Conservation (phyloP, 2,113 vertebrate species). For the Crocuta crocuta region DNA sequence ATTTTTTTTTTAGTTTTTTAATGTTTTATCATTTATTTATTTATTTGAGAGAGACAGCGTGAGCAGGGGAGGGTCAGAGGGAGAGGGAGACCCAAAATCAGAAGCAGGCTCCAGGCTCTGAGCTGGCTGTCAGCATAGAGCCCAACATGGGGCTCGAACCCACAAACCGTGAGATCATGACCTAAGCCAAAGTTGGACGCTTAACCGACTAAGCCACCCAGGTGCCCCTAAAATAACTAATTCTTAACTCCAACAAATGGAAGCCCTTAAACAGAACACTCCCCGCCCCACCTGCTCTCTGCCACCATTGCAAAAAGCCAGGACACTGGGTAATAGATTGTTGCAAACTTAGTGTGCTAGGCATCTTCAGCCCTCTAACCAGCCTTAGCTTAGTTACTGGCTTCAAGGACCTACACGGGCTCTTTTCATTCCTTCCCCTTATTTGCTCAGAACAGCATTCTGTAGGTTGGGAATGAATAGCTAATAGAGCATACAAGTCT, state of each 20-base stretch:
- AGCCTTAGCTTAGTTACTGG: background rate
- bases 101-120: too few species aligned
- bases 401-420: background rate
- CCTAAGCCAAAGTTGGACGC: too few species aligned
- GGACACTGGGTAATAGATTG: background rate
- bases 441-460: background rate
- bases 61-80: too few species aligned
- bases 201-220: too few species aligned
- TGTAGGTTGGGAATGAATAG: background rate
- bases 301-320: background rate
- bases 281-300: background rate
- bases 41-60: too few species aligned
- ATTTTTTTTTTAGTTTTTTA: too few species aligned
- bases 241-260: background rate
- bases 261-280: background rate
- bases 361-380: background rate
- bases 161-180: too few species aligned
- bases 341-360: too few species aligned
- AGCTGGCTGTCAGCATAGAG: too few species aligned
- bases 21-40: too few species aligned
- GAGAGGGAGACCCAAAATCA: too few species aligned
- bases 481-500: background rate
- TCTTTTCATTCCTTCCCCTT: background rate
- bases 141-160: too few species aligned
- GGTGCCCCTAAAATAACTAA: background rate